Conservation (phyloP, 2,888 invertebrate genomes). For the Andrena marginata region DNA sequence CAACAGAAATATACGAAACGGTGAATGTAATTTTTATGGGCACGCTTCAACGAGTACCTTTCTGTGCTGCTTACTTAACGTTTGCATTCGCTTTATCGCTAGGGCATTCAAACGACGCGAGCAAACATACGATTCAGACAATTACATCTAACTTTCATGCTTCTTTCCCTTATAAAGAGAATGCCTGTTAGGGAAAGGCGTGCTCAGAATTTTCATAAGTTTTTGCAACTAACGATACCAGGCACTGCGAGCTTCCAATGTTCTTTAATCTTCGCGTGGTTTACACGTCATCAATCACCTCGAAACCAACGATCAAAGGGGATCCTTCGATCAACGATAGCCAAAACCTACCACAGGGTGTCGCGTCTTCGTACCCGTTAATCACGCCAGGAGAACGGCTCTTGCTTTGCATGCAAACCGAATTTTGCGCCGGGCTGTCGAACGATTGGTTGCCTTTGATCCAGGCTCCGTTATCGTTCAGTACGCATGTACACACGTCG, state of each 20-base stretch:
- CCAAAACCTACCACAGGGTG: background rate
- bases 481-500: background rate
- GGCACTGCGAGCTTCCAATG: too few relatives aligned
- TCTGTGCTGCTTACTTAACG: background rate
- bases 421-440: constrained; percentile 17
- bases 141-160: too few relatives aligned
- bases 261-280: background rate
- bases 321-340: constrained; percentile 1
- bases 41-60: background rate
- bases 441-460: constrained; percentile 10
- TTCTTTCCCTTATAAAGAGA: too few relatives aligned
- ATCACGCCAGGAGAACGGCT: constrained; percentile 42
- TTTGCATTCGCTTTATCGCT: background rate
- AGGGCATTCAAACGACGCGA: background rate
- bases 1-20: background rate
- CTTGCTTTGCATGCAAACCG: constrained; percentile 46
- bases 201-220: too few relatives aligned
- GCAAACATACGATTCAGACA: too few relatives aligned
- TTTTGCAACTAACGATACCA: too few relatives aligned
- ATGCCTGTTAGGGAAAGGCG: too few relatives aligned
- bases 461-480: background rate
- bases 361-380: constrained; percentile 42
- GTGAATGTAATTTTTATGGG: background rate
- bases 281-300: constrained; percentile 11
- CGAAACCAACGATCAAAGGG: constrained; percentile 13